Evolutionary conservation across 2,797 vertebrate species (phyloP).

Genomic region (Microhierax caerulescens): DNA sequence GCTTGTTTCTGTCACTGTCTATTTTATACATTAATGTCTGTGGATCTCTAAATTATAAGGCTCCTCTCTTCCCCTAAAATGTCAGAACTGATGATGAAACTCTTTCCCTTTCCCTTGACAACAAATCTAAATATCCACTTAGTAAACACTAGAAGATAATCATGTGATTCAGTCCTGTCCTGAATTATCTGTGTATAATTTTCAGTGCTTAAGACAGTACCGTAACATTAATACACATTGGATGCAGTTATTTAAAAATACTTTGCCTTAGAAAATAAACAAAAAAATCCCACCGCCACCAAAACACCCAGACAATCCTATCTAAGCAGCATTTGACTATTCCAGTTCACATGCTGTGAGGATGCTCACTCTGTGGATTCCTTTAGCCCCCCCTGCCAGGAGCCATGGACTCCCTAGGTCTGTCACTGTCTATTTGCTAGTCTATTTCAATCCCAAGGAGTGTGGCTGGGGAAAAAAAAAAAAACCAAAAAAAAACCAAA

Average conservation of each 20-base stretch:
- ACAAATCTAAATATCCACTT: background rate
- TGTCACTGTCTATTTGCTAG: background rate
- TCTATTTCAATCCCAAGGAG: background rate
- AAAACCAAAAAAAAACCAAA: no score
- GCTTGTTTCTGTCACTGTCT: conserved; percentile 14
- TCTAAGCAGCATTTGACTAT: rapidly evolving
- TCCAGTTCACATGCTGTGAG: background rate
- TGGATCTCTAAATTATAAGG: background rate
- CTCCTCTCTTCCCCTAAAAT: background rate
- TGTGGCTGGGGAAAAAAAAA: rapidly evolving
- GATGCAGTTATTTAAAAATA: background rate
- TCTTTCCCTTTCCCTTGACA: background rate
- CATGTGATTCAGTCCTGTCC: background rate
- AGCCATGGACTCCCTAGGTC: background rate
- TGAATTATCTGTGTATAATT: background rate
- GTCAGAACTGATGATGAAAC: background rate
- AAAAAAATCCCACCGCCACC: no score
- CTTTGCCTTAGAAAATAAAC: background rate
- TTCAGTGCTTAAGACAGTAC: background rate
- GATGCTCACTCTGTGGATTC: rapidly evolving
- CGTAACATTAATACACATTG: rapidly evolving
- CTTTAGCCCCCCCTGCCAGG: rapidly evolving
- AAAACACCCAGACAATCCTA: background rate
- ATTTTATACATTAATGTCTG: conserved; percentile 14
- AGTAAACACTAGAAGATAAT: background rate